A percentile compares a stretch with the other conserved stretches of the same genome.
Evolutionary conservation across 2,113 vertebrate genomes (phyloP).

Genomic region (Sitta europaea): DNA sequence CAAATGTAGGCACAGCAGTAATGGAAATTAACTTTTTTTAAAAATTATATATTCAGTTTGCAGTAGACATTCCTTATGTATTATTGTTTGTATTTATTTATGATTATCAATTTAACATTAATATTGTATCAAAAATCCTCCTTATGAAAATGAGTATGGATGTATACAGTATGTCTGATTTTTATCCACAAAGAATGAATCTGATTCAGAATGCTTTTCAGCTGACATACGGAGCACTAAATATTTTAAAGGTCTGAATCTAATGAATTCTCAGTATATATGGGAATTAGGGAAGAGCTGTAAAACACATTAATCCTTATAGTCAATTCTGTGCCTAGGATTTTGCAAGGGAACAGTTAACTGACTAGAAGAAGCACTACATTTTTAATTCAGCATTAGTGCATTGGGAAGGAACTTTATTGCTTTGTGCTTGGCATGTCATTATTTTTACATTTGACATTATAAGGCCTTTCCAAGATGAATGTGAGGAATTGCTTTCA

Average conservation of each 20-base stretch:
- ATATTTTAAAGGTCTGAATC: constrained; percentile 81
- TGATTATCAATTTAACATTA: constrained; percentile 89
- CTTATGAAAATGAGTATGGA: constrained; percentile 82
- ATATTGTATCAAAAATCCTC: constrained; percentile 82
- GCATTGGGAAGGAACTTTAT: constrained; percentile 80
- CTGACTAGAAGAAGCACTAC: constrained; percentile 83
- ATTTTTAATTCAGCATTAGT: constrained; percentile 80
- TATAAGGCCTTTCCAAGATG: constrained; percentile 94
- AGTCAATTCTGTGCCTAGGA: constrained; percentile 83
- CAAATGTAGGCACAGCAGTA: constrained; percentile 79
- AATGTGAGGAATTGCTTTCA: constrained; percentile 98
- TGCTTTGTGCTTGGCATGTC: constrained; percentile 94
- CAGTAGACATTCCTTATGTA: constrained; percentile 97
- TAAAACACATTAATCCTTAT: constrained; percentile 83
- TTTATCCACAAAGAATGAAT: constrained; percentile 86
- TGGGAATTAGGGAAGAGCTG: constrained; percentile 77
- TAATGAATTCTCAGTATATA: constrained; percentile 76
- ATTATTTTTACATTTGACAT: constrained; percentile 88
- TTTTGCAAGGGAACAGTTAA: constrained; percentile 82
- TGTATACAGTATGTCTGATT: constrained; percentile 87
- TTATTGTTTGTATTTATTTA: constrained; percentile 98
- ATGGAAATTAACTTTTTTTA: constrained; percentile 85
- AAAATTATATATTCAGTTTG: constrained; percentile 86
- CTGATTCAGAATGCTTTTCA: constrained; percentile 87
- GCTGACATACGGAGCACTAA: constrained; percentile 86